These are phyloP conservation scores for Triplophysa tibetana DNA, from an alignment of 2,113 vertebrate genomes.

Conservation along the genomic window DNA sequence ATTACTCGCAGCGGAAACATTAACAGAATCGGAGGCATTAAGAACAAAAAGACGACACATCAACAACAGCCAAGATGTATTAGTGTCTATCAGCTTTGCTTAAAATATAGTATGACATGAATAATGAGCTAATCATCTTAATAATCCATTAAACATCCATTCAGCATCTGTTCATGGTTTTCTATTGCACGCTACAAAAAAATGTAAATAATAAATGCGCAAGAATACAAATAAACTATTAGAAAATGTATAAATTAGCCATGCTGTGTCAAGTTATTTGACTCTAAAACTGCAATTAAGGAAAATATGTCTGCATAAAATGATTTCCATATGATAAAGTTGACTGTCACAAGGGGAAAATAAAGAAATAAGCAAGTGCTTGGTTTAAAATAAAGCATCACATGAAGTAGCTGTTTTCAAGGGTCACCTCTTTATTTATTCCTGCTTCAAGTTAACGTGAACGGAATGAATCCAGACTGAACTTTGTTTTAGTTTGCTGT, in stretches of 20 bases:
- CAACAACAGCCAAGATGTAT: conserved; percentile 53
- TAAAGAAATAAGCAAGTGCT: neutral
- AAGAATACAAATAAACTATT: conserved; percentile 30
- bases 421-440: too few relatives aligned
- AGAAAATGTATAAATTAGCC: conserved; percentile 36
- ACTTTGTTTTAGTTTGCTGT: too few relatives aligned
- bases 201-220: conserved; percentile 54
- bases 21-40: neutral
- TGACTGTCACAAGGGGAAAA: neutral
- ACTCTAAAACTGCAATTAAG: conserved; percentile 12
- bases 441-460: too few relatives aligned
- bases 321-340: conserved; percentile 4
- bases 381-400: neutral
- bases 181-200: conserved; percentile 53
- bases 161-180: conserved; percentile 53
- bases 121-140: conserved; percentile 57
- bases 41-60: neutral
- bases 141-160: conserved; percentile 51
- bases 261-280: conserved; percentile 3
- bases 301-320: conserved; percentile 28
- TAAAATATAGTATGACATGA: conserved; percentile 51
- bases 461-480: too few relatives aligned
- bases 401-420: neutral
- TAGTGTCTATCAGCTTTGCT: conserved; percentile 43
- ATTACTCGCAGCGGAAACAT: neutral